Conservation (phyloP, 2,797 vertebrate species). For the Pseudochaenichthys georgianus region DNA sequence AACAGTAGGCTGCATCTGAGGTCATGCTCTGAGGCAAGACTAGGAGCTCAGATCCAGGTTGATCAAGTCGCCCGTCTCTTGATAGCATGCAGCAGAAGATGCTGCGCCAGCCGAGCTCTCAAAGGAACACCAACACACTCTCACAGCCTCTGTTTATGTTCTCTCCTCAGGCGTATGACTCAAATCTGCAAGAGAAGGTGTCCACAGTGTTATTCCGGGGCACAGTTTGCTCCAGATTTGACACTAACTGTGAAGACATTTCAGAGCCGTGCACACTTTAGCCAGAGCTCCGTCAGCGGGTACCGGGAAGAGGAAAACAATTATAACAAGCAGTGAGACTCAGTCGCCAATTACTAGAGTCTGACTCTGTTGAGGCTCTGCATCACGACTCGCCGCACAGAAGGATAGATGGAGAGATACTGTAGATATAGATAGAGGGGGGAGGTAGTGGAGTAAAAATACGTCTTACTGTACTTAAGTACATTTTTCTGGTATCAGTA, state of each 20-base stretch:
- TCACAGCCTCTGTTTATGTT: constrained; percentile 37
- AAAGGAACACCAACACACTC: constrained; percentile 52
- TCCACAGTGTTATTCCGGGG: constrained; percentile 41
- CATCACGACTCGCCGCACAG: constrained; percentile 36
- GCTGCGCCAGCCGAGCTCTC: constrained; percentile 29
- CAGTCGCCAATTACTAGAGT: constrained; percentile 70
- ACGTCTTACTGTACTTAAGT: too few relatives aligned
- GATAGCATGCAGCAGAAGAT: constrained; percentile 2
- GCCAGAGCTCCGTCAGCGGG: constrained; percentile 50
- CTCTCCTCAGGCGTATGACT: constrained; percentile 45
- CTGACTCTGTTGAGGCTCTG: constrained; percentile 63
- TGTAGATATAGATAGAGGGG: background rate
- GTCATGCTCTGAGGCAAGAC: constrained; percentile 18
- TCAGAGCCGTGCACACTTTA: constrained; percentile 37
- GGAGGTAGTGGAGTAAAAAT: too few relatives aligned
- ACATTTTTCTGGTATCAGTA: too few relatives aligned
- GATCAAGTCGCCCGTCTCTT: constrained; percentile 36
- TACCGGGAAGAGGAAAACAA: constrained; percentile 12
- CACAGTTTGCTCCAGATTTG: constrained; percentile 45
- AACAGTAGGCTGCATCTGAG: background rate
- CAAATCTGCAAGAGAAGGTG: too few relatives aligned
- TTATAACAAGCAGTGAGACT: constrained; percentile 44
- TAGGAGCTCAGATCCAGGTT: constrained; percentile 10
- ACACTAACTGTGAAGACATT: constrained; percentile 53
- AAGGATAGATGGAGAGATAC: constrained; percentile 21